Evolutionary conservation across 2,113 vertebrate species (phyloP).

Genomic region (Labeo catla): DNA sequence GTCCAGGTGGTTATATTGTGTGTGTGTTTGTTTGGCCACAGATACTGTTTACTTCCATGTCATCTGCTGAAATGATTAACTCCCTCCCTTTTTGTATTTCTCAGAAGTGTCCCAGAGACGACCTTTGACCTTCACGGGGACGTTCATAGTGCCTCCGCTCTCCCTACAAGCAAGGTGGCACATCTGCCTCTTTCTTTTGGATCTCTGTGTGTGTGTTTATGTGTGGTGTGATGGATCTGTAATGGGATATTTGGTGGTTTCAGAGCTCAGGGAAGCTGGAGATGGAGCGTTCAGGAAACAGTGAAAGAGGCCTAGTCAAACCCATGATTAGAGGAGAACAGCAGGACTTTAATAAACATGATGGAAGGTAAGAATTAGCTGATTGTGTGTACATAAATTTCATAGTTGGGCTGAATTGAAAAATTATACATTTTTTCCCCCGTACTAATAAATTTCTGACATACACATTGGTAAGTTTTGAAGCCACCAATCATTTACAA

Average conservation of each 20-base stretch:
- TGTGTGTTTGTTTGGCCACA: conserved; percentile 20
- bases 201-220: not conserved
- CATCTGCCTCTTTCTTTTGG: not conserved
- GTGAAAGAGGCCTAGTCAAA: conserved; percentile 90
- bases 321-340: conserved; percentile 89
- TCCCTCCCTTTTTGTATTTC: not conserved
- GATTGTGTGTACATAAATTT: not conserved
- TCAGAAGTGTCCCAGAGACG: conserved; percentile 89
- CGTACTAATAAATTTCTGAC: too few relatives aligned
- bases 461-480: not conserved
- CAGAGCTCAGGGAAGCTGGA: conserved; percentile 92
- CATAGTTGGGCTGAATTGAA: not conserved
- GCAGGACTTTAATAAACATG: conserved; percentile 69
- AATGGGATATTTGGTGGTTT: conserved; percentile 8
- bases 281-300: conserved; percentile 78
- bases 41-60: not conserved
- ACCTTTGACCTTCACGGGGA: conserved; percentile 95
- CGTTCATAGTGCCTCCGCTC: conserved; percentile 82
- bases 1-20: not conserved
- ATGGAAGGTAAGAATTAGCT: conserved; percentile 80
- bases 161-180: conserved; percentile 91
- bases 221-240: not conserved
- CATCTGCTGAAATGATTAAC: conserved; percentile 14
- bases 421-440: too few relatives aligned
- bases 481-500: not conserved